phyloP scores from a whole-genome alignment of 2,113 vertebrate genomes.

The Turnix velox region DNA sequence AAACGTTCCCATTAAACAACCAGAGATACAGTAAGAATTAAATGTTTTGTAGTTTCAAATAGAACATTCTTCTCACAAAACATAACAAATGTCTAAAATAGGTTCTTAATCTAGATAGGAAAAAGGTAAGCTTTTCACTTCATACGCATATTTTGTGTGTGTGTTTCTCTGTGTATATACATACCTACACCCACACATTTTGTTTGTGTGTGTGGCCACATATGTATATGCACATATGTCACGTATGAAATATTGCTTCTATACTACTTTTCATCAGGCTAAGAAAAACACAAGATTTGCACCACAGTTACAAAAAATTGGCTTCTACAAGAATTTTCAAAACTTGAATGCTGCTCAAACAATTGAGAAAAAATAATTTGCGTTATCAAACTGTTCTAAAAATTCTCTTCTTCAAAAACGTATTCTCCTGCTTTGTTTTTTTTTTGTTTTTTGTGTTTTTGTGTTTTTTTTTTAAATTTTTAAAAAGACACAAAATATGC shows the following conservation, averaged over 20 bases:
- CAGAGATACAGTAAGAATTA: constrained; percentile 82
- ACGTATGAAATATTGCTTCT: constrained; percentile 87
- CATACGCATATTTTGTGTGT: constrained; percentile 72
- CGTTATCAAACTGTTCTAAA: constrained; percentile 86
- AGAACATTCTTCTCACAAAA: constrained; percentile 85
- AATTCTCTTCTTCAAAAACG: constrained; percentile 83
- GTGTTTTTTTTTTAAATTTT: constrained; percentile 57
- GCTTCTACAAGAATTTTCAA: constrained; percentile 84
- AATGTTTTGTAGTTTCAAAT: constrained; percentile 78
- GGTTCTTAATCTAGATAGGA: constrained; percentile 82
- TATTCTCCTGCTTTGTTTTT: constrained; percentile 79
- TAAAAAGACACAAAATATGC: constrained; percentile 87
- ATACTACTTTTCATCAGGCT: constrained; percentile 83
- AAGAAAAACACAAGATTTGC: constrained; percentile 85
- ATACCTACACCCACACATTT: constrained; percentile 62
- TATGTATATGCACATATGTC: constrained; percentile 68
- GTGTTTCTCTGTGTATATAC: constrained; percentile 51
- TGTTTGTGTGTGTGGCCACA: constrained; percentile 31
- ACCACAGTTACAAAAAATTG: constrained; percentile 88
- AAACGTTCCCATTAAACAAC: constrained; percentile 76
- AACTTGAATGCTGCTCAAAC: constrained; percentile 82
- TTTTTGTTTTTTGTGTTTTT: constrained; percentile 60
- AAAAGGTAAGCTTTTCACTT: constrained; percentile 81
- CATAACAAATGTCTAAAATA: constrained; percentile 84
- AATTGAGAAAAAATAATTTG: constrained; percentile 82